Evolutionary conservation across 2,888 invertebrate genomes (phyloP), one percentile per base, ranked within the genome.

Genomic region (Aspidapion aeneum): DNA sequence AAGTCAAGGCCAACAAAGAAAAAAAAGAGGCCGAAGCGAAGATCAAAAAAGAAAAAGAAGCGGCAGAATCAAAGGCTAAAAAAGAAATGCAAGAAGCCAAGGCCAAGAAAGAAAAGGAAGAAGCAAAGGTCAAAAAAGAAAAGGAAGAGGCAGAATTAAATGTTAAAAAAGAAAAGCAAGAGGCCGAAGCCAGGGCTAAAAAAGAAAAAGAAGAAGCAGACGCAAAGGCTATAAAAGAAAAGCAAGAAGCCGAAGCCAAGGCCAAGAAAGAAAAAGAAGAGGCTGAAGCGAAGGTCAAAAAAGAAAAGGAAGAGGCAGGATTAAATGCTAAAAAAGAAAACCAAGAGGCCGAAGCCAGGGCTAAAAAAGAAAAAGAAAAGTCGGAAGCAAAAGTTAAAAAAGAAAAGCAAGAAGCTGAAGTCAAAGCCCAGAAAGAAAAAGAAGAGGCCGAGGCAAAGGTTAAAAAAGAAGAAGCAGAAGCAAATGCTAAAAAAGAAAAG

Each of bases 21-120:
- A 70, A 73, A 57, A 63, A 55, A n/a, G 62, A 66, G 58, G 65
- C 61, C 21, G 69, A 73, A 61, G 60, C 64, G 19, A 63, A 73
- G 35, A 63, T 67, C 9, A 58, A 70, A 1, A 61, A 64, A 58
- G 60, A 72, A 62, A 62, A 66, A 19, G 60, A 71, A 57, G 17
- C 3, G n/a, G 52, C 19, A 9, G 70, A 64, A 16, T 65, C 67
- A 57, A 67, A 71, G 54, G 67, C 72, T 67, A 58, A 61, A 76
- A 64, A 63, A 60, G 48, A 64, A 12, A 61, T 61, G 56, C 62
- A 58, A 51, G 59, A 67, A 50, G 19, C 59, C 61, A 48, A 65
- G 56, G 63, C 64, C 18, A 20, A 59, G 65, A 35, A 66, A 65
- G 59, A 52, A 12, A 56, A 18, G 52, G 62, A 67, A 62, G 57